These are phyloP conservation scores for Anthopleura sola DNA, from an alignment of 64 coral and sea anemone species.

Conservation along the genomic window DNA sequence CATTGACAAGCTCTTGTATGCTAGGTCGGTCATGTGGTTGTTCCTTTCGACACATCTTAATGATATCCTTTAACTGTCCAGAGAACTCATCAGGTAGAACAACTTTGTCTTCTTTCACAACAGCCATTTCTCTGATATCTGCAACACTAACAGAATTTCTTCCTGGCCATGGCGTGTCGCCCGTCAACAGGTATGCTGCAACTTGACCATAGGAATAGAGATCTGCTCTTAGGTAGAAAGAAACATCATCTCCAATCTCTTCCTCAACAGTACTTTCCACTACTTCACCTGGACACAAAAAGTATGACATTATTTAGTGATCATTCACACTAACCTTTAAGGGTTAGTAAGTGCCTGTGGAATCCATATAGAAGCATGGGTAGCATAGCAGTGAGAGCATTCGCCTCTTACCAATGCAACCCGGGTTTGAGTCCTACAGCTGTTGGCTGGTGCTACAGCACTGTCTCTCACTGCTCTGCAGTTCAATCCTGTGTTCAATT, in stretches of 20 bases:
- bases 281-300: neutral
- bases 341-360: too few relatives aligned
- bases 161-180: slow-evolving; percentile 57
- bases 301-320: neutral
- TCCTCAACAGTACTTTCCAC: neutral
- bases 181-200: slow-evolving; percentile 75
- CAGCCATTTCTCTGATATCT: slow-evolving; percentile 36
- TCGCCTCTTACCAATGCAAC: too few relatives aligned
- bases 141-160: slow-evolving; percentile 52
- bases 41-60: slow-evolving; percentile 34
- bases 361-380: too few relatives aligned
- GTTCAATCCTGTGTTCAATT: too few relatives aligned
- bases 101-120: slow-evolving; percentile 44
- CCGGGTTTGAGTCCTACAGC: too few relatives aligned
- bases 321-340: too few relatives aligned
- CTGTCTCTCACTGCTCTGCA: too few relatives aligned
- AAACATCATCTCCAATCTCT: slow-evolving; percentile 9
- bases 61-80: slow-evolving; percentile 49
- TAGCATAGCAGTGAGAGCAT: too few relatives aligned
- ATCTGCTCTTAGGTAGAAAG: slow-evolving; percentile 57
- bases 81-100: slow-evolving; percentile 50
- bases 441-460: too few relatives aligned
- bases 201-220: slow-evolving; percentile 92
- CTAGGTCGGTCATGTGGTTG: slow-evolving; percentile 44
- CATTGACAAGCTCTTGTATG: slow-evolving; percentile 35